Percentiles rank a stretch among this genome's conserved stretches.
These are phyloP conservation scores for Eucera pruinosa DNA, from an alignment of 2,888 invertebrate genomes.

Conservation along the genomic window DNA sequence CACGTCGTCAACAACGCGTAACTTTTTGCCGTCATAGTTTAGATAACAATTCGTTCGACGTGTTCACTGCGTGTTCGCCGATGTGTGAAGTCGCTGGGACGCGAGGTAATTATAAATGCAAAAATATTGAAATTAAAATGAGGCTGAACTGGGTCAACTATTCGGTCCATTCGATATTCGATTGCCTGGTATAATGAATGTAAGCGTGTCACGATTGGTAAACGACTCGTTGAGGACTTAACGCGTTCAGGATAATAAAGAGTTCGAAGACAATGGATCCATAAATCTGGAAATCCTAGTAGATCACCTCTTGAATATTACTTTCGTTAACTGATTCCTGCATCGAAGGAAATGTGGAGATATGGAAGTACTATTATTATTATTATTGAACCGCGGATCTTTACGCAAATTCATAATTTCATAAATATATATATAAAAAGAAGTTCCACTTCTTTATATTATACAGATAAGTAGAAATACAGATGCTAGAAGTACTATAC, in stretches of 20 bases:
- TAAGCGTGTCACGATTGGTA: slow-evolving; percentile 30
- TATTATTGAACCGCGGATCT: no score
- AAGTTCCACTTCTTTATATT: no score
- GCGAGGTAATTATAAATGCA: background rate
- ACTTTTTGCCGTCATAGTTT: background rate
- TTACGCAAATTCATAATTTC: no score
- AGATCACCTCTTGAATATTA: background rate
- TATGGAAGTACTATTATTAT: no score
- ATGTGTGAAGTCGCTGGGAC: background rate
- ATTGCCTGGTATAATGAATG: slow-evolving; percentile 33
- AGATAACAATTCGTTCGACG: background rate
- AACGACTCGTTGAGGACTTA: background rate
- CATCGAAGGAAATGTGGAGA: background rate
- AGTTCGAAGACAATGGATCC: background rate
- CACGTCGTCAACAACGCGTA: no score
- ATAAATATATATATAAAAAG: no score
- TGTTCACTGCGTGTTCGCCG: no score
- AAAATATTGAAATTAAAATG: slow-evolving; percentile 39
- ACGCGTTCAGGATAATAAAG: background rate
- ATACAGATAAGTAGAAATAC: no score
- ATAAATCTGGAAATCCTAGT: background rate
- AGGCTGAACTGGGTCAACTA: slow-evolving; percentile 31
- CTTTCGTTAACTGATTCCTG: background rate
- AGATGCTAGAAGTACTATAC: no score
- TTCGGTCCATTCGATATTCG: slow-evolving; percentile 35